Evolutionary conservation across 1,140 invertebrate species (phyloP), one percentile per base, ranked within the genome.

Genomic region (Pseudomyrmex flavicornis): DNA sequence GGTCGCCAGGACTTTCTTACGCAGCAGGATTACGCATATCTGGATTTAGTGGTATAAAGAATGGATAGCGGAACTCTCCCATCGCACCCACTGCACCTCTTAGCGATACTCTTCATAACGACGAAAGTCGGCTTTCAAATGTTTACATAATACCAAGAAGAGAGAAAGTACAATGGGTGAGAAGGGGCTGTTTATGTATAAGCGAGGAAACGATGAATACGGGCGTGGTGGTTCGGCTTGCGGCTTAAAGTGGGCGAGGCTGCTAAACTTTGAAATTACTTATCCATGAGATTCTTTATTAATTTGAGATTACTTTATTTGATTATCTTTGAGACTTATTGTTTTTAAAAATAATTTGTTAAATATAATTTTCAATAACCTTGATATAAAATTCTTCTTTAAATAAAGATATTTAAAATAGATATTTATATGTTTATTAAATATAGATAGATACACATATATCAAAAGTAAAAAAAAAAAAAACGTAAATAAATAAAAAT

Each of bases 1-100:
- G 76, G 66, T 80, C 44, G 54, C 65, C 9, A 82, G 79, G 26
- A 82, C 15, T 63, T 82, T 82, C 48, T n/a, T 13, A 65, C 59
- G 48, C n/a, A 52, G 12, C 56, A 26, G 69, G 54, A 35, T n/a
- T n/a, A n/a, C n/a, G n/a, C n/a, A n/a, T 61, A 12, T 61, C 12
- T 20, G 54, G 65, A 17, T 48, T 58, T 26, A 48, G 17, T 7
- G 7, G 9, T 50, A 44, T 46, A 22, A 48, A 69, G 22, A 15
- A 69, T 48, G 12, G 61, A 50, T 13, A 8, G 35, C n/a, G 68
- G 8, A 35, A 35, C 0, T 35, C 5, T 48, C 7, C 2, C 22
- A 3, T 80, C 50, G 8, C 44, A 50, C n/a, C n/a, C n/a, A 17
- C 46, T 9, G 7, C 35, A 63, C 26, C 35, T 10, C 13, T 26